phyloP scores from a whole-genome alignment of 2,797 vertebrate species.

The Sparus aurata region DNA sequence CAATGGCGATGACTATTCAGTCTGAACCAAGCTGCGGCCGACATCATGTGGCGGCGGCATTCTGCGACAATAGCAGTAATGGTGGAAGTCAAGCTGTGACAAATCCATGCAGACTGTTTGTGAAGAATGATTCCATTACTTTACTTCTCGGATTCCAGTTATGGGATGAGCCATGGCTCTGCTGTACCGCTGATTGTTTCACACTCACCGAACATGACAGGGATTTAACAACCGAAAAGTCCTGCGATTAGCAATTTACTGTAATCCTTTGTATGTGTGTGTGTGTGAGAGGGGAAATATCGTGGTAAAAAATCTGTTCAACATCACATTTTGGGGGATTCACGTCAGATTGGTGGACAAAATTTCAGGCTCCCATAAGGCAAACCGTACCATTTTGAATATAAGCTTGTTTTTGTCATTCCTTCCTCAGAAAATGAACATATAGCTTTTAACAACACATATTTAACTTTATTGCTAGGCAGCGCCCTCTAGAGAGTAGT shows the following conservation, averaged over 20 bases:
- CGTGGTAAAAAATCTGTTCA: slow-evolving; percentile 3
- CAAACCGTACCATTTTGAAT: background rate
- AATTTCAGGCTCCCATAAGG: background rate
- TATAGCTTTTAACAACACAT: too few relatives aligned
- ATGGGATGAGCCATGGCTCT: slow-evolving; percentile 66
- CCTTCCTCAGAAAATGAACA: too few relatives aligned
- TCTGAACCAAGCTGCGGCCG: slow-evolving; percentile 36
- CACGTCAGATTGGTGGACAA: background rate
- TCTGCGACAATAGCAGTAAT: slow-evolving; percentile 46
- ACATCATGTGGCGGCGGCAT: slow-evolving; percentile 40
- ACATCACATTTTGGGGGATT: slow-evolving; percentile 3
- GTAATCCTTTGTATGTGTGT: slow-evolving; percentile 43
- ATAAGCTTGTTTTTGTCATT: background rate
- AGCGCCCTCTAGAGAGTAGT: too few relatives aligned
- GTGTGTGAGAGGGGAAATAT: background rate
- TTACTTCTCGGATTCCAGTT: slow-evolving; percentile 47
- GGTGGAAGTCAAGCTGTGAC: slow-evolving; percentile 55
- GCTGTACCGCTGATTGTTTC: slow-evolving; percentile 66
- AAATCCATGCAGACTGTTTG: slow-evolving; percentile 65
- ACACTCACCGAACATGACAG: slow-evolving; percentile 52
- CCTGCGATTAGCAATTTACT: slow-evolving; percentile 39
- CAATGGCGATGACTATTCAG: slow-evolving; percentile 16
- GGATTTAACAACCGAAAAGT: slow-evolving; percentile 60
- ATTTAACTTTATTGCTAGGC: too few relatives aligned
- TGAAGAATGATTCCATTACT: slow-evolving; percentile 67